Conservation (phyloP, 1,140 invertebrate species). For the Trichoplusia ni region DNA sequence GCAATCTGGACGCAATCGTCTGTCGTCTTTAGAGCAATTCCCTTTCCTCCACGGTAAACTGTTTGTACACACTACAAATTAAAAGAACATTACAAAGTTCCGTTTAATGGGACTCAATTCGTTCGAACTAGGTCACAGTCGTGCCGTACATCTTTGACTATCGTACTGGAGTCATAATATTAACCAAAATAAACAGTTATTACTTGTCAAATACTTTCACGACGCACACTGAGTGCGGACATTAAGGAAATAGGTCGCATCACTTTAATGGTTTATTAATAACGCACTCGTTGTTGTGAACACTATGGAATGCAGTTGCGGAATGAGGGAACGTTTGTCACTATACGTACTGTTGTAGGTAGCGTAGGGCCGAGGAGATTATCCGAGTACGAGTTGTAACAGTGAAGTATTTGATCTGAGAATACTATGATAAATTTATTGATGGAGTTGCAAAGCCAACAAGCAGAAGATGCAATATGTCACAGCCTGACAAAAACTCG, state of each 20-base stretch:
- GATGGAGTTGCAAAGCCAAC: too few relatives aligned
- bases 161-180: not conserved
- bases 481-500: too few relatives aligned
- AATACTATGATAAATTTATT: too few relatives aligned
- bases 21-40: too few relatives aligned
- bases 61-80: conserved; percentile 13
- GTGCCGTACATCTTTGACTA: too few relatives aligned
- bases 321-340: conserved; percentile 1
- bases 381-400: too few relatives aligned
- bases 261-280: conserved; percentile 29
- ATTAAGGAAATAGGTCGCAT: conserved; percentile 24
- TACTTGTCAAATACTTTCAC: conserved; percentile 17
- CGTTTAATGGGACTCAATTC: not conserved
- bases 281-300: conserved; percentile 6
- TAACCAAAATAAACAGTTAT: conserved; percentile 6
- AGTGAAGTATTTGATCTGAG: too few relatives aligned
- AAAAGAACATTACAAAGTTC: not conserved
- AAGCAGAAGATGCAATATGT: too few relatives aligned
- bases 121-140: not conserved
- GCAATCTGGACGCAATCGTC: too few relatives aligned
- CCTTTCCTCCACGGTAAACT: too few relatives aligned
- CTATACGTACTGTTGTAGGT: too few relatives aligned
- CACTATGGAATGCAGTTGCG: conserved; percentile 9
- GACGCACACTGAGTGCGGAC: not conserved
- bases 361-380: too few relatives aligned